Conservation (phyloP, 2,797 vertebrate species). For the Sebastes flavidus region DNA sequence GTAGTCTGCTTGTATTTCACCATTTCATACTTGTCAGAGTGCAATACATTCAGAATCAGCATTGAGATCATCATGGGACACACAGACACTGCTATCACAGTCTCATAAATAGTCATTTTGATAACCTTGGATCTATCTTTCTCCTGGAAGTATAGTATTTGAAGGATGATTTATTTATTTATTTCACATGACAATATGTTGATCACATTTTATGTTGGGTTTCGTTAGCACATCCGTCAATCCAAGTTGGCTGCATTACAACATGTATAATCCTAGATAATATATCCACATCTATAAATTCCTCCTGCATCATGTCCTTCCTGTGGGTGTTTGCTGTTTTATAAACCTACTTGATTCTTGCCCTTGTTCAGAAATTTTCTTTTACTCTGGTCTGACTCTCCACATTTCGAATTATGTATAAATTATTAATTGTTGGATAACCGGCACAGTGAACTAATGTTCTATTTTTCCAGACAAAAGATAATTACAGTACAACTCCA, state of each 20-base stretch:
- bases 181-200: not conserved
- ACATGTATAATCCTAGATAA: not conserved
- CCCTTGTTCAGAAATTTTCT: not conserved
- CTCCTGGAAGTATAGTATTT: not conserved
- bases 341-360: not conserved
- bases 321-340: not conserved
- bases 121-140: constrained; percentile 14
- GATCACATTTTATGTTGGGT: not conserved
- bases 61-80: not conserved
- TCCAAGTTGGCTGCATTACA: not conserved
- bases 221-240: not conserved
- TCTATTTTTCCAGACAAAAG: constrained; percentile 15
- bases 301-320: not conserved
- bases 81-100: not conserved
- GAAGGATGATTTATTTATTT: not conserved
- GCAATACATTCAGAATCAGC: constrained; percentile 3
- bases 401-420: constrained; percentile 3
- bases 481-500: not conserved
- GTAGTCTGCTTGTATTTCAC: not conserved
- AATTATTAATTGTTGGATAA: not conserved
- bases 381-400: not conserved
- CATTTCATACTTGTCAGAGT: not conserved
- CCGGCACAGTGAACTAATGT: not conserved
- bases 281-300: not conserved
- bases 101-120: constrained; percentile 18